A percentile compares a stretch with the other conserved stretches of the same genome.
These are phyloP conservation scores for Metellina segmentata DNA, from an alignment of 2,888 invertebrate species.

Conservation along the genomic window DNA sequence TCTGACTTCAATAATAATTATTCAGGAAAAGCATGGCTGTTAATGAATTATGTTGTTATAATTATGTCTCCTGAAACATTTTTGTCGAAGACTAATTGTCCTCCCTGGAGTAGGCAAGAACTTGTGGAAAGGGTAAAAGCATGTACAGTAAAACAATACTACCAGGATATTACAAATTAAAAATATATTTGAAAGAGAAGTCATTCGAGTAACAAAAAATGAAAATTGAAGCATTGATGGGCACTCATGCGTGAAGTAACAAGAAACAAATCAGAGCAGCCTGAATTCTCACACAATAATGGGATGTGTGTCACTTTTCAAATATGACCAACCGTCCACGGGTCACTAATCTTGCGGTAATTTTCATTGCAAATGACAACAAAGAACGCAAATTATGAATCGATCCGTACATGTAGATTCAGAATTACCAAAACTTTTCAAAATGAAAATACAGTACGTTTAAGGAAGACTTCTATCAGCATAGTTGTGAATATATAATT, in stretches of 20 bases:
- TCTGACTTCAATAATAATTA: no score
- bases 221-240: background rate
- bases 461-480: no score
- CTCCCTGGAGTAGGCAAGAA: no score
- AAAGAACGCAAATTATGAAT: conserved; percentile 8
- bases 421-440: background rate
- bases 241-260: background rate
- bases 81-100: no score
- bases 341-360: conserved; percentile 50
- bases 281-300: conserved; percentile 51
- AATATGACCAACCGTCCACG: conserved; percentile 63
- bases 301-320: conserved; percentile 54
- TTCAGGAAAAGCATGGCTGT: no score
- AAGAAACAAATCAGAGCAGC: conserved; percentile 6
- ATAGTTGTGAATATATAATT: no score
- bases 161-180: background rate
- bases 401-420: background rate
- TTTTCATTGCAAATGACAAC: conserved; percentile 24
- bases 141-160: background rate
- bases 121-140: no score
- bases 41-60: no score
- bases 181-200: background rate
- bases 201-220: background rate
- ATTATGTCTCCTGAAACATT: no score
- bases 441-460: no score